These are phyloP conservation scores for Eubucco bourcierii DNA, from an alignment of 2,113 vertebrate genomes.

Conservation along the genomic window DNA sequence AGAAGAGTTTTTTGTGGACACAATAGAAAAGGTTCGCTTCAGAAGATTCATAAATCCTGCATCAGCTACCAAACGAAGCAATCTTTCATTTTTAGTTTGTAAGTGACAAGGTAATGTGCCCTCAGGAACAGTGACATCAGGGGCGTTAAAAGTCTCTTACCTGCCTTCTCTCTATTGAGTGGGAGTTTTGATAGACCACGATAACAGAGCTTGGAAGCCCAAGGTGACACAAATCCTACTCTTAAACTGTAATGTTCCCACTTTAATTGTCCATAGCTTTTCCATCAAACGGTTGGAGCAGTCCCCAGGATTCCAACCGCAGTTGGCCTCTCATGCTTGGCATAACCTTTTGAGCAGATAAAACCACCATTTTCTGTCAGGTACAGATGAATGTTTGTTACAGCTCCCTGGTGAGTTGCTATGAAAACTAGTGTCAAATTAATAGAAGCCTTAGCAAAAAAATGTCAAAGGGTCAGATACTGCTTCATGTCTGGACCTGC, in stretches of 20 bases:
- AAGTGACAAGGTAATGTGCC: background rate
- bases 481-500: constrained; percentile 12
- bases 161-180: background rate
- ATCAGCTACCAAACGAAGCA: background rate
- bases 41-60: background rate
- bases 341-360: constrained; percentile 34
- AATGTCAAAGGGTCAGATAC: constrained; percentile 5
- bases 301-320: background rate
- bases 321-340: background rate
- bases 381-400: constrained; percentile 45
- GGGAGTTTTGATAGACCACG: background rate
- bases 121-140: background rate
- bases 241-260: background rate
- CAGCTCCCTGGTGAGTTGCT: constrained; percentile 30
- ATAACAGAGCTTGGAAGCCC: background rate
- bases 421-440: constrained; percentile 50
- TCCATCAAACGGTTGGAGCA: background rate
- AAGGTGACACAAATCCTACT: constrained; percentile 3
- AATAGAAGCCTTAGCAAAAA: constrained; percentile 43
- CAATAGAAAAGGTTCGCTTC: background rate
- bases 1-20: background rate
- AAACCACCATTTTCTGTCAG: constrained; percentile 27
- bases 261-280: background rate
- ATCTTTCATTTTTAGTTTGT: background rate
- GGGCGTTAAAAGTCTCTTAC: background rate